Evolutionary conservation across 2,797 vertebrate species (phyloP), one percentile per base, ranked within the genome.

Genomic region (Gymnoscopelus microlampas): DNA sequence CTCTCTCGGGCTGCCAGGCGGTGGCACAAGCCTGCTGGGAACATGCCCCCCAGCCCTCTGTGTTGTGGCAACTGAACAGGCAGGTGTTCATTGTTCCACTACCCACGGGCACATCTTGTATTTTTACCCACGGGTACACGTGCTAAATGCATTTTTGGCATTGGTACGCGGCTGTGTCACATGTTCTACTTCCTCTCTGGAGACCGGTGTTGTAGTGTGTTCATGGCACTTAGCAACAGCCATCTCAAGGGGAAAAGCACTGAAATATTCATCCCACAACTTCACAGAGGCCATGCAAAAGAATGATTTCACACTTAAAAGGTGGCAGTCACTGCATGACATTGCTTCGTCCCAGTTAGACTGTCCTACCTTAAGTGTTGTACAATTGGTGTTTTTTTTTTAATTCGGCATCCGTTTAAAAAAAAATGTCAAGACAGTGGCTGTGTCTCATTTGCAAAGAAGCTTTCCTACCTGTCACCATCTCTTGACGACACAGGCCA

Each of bases 11-110:
- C 68, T 60, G 56, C 60, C 70, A 53, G 53, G 57, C 54, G 0
- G 12, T 70, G 70, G 76, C 73, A 63, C 44, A 63, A 24, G 24
- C 55, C 76, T 65, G 26, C 7, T 48, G 64, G 65, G 26, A 32
- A 68, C 8, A 66, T 72, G 71, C 67, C 72, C 75, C 67, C 81
- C 71, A 70, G 54, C 61, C 77, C 54, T 73, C 63, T 51, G 54
- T 68, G 67, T 79, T 80, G 75, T 60, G 67, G 72, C 66, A 79
- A 56, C 79, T 73, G 59, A 66, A 78, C 56, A 74, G 70, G 67
- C 70, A 74, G 51, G 70, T 84, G 80, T 84, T 88, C 89, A 90
- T 89, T 88, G 82, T 79, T 85, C 78, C 50, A 59, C 68, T 59
- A 70, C 66, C 66, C 57, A 23, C 78, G 81, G 70, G 76, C 78